phyloP scores from a whole-genome alignment of 2,797 vertebrate genomes.

The Peromyscus eremicus region DNA sequence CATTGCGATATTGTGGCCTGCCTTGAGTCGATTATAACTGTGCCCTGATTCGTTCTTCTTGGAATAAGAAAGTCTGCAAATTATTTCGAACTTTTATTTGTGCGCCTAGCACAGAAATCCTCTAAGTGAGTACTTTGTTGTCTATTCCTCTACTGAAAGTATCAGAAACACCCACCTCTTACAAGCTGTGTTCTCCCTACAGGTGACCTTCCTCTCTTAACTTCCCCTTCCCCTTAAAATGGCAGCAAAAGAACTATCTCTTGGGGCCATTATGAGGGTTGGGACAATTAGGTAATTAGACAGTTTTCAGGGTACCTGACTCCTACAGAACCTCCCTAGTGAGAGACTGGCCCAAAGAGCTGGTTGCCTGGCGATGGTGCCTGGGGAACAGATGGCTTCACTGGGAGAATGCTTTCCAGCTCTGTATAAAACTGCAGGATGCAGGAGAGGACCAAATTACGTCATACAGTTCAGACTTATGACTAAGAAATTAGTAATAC shows the following conservation, averaged over 20 bases:
- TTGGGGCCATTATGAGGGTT: neutral
- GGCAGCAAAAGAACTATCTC: neutral
- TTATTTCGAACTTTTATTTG: neutral
- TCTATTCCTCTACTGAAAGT: neutral
- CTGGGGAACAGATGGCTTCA: conserved; percentile 7
- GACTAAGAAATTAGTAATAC: neutral
- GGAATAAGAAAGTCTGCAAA: neutral
- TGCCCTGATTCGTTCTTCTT: neutral
- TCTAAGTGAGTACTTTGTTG: neutral
- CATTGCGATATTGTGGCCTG: neutral
- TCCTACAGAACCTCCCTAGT: neutral
- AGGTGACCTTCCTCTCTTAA: neutral
- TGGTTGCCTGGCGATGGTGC: neutral
- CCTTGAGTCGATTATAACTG: neutral
- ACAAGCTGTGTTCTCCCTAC: neutral
- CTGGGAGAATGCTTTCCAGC: neutral
- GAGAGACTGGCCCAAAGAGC: neutral
- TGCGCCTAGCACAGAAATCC: neutral
- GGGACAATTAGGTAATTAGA: neutral
- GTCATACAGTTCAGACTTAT: neutral
- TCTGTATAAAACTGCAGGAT: conserved; percentile 1
- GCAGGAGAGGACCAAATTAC: neutral
- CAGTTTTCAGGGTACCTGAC: neutral
- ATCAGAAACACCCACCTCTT: neutral
- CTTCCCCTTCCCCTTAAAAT: neutral